Base-by-base conservation (phyloP, 1,140 invertebrate genomes). In the Drosophila sechellia region DNA sequence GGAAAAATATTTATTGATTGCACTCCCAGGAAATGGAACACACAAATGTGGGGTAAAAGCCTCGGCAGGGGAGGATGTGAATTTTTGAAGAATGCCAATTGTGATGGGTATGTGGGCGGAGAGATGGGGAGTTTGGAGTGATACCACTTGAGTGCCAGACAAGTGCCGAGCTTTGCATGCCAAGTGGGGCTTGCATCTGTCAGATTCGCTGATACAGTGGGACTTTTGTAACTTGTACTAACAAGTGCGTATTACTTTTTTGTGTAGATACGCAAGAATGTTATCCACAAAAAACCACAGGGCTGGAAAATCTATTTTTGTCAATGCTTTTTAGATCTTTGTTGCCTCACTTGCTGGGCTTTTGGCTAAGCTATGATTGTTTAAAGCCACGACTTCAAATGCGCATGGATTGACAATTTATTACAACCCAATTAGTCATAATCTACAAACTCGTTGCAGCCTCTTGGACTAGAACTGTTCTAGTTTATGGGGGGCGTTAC, bases 1-100 rank as follows among this genome's bases (percentile, higher is more conserved):
- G 57, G 54, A 68, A 68, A 56, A 78, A 72, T 87, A 83, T 87
- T 83, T 83, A 86, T 86, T 76, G 79, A 86, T 85, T 81, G 57
- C 69, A 54, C 64, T 40, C 46, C 55, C 48, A 59, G 57, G 42
- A 68, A 56, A 57, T 52, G 60, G 49, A 53, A 34, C 15, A 57
- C 25, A 50, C 22, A 17, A 46, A 53, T 42, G 53, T 5, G 22
- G 17, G 20, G 20, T 27, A 39, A 60, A 35, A 64, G 35, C 56
- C 56, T 27, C 55, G 22, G 20, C 20, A 27, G 10, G 42, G 58
- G 27, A 34, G 39, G 58, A 39, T 55, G 74, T 39, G 65, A 50
- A 37, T 71, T 71, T 61, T 66, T 64, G 54, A 64, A 64, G 79
- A 81, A 81, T 78, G 66, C 66, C 66, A 70, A 56, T 69, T 69